phyloP scores from a whole-genome alignment of 2,113 vertebrate species.

The Pipa parva region DNA sequence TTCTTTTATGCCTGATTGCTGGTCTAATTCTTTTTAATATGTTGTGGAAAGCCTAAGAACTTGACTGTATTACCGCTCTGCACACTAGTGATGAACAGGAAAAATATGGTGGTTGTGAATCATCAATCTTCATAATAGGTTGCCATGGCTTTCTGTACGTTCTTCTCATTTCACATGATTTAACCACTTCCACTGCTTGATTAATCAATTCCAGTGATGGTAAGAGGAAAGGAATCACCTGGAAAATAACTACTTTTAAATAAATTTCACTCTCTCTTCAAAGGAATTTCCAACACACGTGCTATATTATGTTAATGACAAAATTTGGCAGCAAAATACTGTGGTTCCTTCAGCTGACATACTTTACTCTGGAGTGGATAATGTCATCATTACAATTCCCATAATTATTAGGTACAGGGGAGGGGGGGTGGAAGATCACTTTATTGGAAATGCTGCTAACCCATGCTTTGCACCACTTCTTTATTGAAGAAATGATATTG shows the following conservation, averaged over 20 bases:
- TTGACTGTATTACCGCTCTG: neutral
- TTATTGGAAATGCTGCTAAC: no score
- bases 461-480: no score
- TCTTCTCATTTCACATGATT: neutral
- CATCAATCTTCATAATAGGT: slow-evolving; percentile 1
- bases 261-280: neutral
- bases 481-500: no score
- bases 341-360: no score
- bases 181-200: neutral
- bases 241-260: neutral
- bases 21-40: slow-evolving; percentile 11
- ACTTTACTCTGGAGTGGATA: no score
- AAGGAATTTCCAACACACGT: no score
- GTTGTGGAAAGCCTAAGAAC: slow-evolving; percentile 4
- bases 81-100: slow-evolving; percentile 6
- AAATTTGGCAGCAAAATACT: no score
- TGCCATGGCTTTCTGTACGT: neutral
- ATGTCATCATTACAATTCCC: no score
- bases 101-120: slow-evolving; percentile 12
- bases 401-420: no score
- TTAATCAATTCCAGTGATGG: neutral
- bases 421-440: no score
- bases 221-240: neutral
- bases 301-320: no score
- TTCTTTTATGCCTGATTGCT: neutral